Evolutionary conservation across 2,113 vertebrate genomes (phyloP).

Genomic region (Setophaga kirtlandii): DNA sequence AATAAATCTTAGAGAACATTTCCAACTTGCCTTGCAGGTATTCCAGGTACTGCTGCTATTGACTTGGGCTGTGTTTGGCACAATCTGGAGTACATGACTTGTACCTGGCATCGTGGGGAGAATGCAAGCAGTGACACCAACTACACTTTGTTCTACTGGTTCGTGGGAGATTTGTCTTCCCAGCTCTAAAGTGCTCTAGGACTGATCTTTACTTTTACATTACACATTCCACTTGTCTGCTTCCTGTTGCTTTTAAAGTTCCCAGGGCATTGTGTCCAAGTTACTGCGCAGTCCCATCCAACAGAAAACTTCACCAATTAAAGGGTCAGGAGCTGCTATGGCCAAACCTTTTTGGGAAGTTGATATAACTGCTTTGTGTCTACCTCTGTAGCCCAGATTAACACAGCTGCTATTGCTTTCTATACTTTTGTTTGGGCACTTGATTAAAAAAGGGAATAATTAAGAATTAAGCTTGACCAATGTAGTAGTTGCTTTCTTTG

Average conservation of each 20-base stretch:
- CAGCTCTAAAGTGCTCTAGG: not conserved
- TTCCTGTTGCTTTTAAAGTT: not conserved
- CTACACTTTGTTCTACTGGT: constrained; percentile 66
- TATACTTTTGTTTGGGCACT: not conserved
- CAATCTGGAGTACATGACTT: constrained; percentile 47
- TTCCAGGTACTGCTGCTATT: constrained; percentile 43
- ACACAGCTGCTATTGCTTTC: not conserved
- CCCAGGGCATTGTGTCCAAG: not conserved
- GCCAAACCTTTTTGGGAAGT: not conserved
- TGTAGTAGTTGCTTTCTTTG: not conserved
- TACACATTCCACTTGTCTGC: not conserved
- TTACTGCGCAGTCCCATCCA: not conserved
- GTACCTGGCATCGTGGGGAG: constrained; percentile 49
- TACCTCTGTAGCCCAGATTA: not conserved
- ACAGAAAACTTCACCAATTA: not conserved
- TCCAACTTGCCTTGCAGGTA: constrained; percentile 46
- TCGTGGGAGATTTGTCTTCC: not conserved
- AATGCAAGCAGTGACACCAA: not conserved
- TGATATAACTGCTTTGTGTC: not conserved
- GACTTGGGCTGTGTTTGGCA: constrained; percentile 59
- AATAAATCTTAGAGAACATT: not conserved
- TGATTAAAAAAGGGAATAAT: not conserved
- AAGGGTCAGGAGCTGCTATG: not conserved
- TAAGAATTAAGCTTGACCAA: not conserved
- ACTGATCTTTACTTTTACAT: not conserved